These are phyloP conservation scores for Aplysia californica DNA, from an alignment of 1,140 invertebrate genomes.

Conservation along the genomic window DNA sequence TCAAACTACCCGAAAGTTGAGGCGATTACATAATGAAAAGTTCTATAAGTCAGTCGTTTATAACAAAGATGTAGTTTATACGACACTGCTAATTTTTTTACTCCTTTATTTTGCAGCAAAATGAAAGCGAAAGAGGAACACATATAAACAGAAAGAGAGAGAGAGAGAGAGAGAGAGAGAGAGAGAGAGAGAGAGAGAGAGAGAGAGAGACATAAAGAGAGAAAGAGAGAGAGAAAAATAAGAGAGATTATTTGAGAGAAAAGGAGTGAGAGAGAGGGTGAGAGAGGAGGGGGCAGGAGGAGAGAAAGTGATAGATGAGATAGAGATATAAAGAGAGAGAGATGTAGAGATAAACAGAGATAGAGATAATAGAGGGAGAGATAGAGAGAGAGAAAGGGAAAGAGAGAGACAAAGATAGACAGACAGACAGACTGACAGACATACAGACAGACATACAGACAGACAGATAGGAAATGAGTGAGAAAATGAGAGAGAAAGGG, in stretches of 20 bases:
- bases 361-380: not conserved
- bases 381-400: not conserved
- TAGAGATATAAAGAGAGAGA: not conserved
- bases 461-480: too few relatives aligned
- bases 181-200: not conserved
- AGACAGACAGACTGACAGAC: too few relatives aligned
- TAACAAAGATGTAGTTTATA: too few relatives aligned
- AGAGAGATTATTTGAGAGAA: not conserved
- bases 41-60: too few relatives aligned
- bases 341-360: not conserved
- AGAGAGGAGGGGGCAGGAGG: not conserved
- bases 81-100: too few relatives aligned
- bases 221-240: not conserved
- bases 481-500: not conserved
- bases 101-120: too few relatives aligned
- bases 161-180: constrained; percentile 12
- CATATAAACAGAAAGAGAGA: too few relatives aligned
- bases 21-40: too few relatives aligned
- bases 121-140: too few relatives aligned
- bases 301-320: not conserved
- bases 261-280: not conserved
- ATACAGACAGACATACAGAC: too few relatives aligned
- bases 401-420: not conserved
- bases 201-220: not conserved
- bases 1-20: too few relatives aligned